Evolutionary conservation across 1,140 invertebrate genomes (phyloP), one percentile per base, ranked within the genome.

Genomic region (Brachionus calyciflorus): DNA sequence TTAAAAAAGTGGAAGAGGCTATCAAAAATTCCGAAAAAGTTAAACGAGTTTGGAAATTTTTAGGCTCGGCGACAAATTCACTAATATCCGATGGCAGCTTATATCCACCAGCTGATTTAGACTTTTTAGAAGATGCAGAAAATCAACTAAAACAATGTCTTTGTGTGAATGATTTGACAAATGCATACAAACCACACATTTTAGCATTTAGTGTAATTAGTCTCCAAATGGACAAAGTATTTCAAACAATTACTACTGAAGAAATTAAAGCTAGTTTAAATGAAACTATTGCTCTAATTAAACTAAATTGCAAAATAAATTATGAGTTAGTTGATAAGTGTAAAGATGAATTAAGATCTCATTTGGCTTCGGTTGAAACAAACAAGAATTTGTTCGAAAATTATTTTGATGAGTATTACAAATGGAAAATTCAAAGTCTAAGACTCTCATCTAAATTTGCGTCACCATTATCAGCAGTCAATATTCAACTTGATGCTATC

Each of bases 21-120:
- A 33, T 21, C 5, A 60, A 60, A 37, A 60, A 21, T 41, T 33
- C 14, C 6, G 30, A 24, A 37, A 60, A 37, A 37, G 33, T 21
- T 0, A 60, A 37, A 60, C 10, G 9, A 60, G 55, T 37, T 3
- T 60, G 55, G 55, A 60, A 60, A 28, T 28, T 60, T n/a, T n/a
- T n/a, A n/a, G n/a, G n/a, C 17, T 17, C 37, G 14, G 55, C 30
- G 5, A 37, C 12, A 3, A 44, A 65, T 30, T 21, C 40, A 12
- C 17, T 28, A 4, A 37, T 30, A 5, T 44, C 17, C 3, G 60
- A 65, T 24, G 37, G 41, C 19, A 65, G 40, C 17, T 65, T 37
- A 9, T 73, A 53, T 53, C 44, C 30, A 24, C 69, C 69, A 7
- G 69, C 44, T 24, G 69, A 73, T 49, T 41, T 73, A n/a, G 69